Percentiles rank a stretch among this genome's conserved stretches.
phyloP scores from a whole-genome alignment of 1,140 invertebrate genomes.

The Sesamia nonagrioides region DNA sequence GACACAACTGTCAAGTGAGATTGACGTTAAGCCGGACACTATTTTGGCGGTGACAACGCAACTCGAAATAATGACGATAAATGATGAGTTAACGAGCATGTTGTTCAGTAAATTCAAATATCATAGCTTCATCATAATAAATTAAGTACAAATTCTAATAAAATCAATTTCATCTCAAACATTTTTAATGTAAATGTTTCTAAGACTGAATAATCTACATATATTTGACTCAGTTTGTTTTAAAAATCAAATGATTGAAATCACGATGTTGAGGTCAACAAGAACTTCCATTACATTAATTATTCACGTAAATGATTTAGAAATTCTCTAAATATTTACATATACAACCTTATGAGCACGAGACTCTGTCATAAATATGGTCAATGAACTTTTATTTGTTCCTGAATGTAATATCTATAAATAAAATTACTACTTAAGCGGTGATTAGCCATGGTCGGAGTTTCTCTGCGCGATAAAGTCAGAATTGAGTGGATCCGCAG shows the following conservation, averaged over 20 bases:
- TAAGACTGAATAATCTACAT: background rate
- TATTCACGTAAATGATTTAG: too few species aligned
- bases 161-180: background rate
- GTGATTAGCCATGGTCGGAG: too few species aligned
- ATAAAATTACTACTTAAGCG: too few species aligned
- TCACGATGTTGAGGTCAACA: background rate
- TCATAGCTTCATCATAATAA: background rate
- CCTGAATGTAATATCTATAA: too few species aligned
- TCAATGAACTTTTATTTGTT: too few species aligned
- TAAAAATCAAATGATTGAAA: background rate
- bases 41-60: background rate
- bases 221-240: background rate
- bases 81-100: background rate
- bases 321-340: too few species aligned
- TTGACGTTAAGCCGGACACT: too few species aligned
- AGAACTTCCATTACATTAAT: background rate
- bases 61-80: background rate
- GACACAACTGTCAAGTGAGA: too few species aligned
- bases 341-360: too few species aligned
- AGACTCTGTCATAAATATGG: too few species aligned
- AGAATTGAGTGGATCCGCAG: too few species aligned
- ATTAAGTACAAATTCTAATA: background rate
- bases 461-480: too few species aligned
- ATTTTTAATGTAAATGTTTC: background rate
- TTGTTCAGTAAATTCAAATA: background rate